These are phyloP conservation scores for Hoplias malabaricus DNA, from an alignment of 2,113 vertebrate species.

Conservation along the genomic window DNA sequence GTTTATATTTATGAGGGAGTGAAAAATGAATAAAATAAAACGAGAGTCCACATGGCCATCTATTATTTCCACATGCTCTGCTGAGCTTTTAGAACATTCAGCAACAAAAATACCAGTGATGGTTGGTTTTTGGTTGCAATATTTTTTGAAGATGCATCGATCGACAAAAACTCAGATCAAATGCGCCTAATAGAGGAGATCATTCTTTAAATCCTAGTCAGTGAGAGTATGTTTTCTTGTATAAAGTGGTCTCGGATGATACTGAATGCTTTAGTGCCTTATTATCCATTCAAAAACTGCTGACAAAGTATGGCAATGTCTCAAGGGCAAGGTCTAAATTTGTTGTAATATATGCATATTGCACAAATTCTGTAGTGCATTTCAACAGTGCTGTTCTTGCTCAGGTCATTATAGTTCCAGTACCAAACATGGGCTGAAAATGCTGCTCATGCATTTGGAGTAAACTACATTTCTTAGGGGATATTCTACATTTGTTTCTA, in stretches of 20 bases:
- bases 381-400: not conserved
- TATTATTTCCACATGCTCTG: not conserved
- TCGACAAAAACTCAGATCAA: not conserved
- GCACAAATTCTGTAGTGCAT: not conserved
- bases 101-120: not conserved
- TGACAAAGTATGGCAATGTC: not conserved
- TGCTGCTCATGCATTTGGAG: not conserved
- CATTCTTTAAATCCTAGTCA: not conserved
- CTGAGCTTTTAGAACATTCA: not conserved
- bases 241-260: not conserved
- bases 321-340: not conserved
- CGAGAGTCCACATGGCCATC: not conserved
- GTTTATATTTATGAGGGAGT: conserved; percentile 27
- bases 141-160: not conserved
- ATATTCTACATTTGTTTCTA: not conserved
- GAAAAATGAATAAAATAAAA: conserved; percentile 13
- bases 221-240: not conserved
- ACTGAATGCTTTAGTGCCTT: not conserved
- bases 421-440: not conserved
- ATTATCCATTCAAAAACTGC: not conserved
- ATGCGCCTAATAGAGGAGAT: too few relatives aligned
- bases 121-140: not conserved
- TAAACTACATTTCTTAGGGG: not conserved
- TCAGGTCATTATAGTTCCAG: not conserved
- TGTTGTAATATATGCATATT: not conserved